These are phyloP conservation scores for Malthinus seriepunctatus DNA, from an alignment of 2,888 invertebrate genomes.

Conservation along the genomic window DNA sequence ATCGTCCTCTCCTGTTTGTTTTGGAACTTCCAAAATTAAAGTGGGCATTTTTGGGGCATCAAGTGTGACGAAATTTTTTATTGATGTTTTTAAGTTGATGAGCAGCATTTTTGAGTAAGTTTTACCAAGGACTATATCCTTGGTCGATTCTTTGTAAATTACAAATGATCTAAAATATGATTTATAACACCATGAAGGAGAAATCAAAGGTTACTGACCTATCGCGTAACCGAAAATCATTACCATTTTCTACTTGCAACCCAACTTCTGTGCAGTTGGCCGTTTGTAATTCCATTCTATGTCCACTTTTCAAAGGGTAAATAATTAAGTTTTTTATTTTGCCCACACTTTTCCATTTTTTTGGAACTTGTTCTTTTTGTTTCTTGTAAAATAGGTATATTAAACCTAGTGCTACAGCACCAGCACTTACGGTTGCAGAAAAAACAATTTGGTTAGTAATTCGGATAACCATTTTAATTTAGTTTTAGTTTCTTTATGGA, in stretches of 20 bases:
- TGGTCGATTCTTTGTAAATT: conserved; percentile 52
- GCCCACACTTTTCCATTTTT: conserved; percentile 48
- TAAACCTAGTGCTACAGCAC: too few relatives aligned
- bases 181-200: too few relatives aligned
- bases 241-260: conserved; percentile 31
- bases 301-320: conserved; percentile 53
- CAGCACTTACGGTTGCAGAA: too few relatives aligned
- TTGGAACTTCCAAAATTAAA: conserved; percentile 53
- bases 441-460: too few relatives aligned
- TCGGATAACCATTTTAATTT: too few relatives aligned
- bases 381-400: conserved; percentile 37
- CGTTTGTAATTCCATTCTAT: conserved; percentile 40
- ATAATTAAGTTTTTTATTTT: conserved; percentile 45
- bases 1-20: background rate
- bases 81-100: conserved; percentile 52
- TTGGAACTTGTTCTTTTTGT: conserved; percentile 42
- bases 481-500: too few relatives aligned
- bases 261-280: conserved; percentile 49
- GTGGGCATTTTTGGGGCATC: conserved; percentile 56
- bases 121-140: conserved; percentile 43
- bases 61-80: conserved; percentile 50
- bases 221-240: conserved; percentile 24
- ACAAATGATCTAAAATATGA: background rate
- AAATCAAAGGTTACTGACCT: background rate
- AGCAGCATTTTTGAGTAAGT: conserved; percentile 56